phyloP scores from a whole-genome alignment of 2,797 vertebrate species.

The Morus bassanus region DNA sequence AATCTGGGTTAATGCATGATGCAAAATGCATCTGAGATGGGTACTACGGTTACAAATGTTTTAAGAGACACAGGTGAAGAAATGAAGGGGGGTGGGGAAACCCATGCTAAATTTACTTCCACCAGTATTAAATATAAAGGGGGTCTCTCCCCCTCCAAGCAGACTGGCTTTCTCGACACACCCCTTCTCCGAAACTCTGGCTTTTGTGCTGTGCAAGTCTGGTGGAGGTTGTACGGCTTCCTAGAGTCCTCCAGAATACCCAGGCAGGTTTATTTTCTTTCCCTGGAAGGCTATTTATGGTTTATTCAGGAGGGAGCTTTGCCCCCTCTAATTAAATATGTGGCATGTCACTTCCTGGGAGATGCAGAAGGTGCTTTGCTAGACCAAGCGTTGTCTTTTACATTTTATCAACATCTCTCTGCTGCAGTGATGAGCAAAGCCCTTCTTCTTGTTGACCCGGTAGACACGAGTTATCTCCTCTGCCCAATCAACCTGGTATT shows the following conservation, averaged over 20 bases:
- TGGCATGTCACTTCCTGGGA: background rate
- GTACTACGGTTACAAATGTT: background rate
- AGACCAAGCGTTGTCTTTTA: background rate
- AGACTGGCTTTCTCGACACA: background rate
- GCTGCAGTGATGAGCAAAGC: background rate
- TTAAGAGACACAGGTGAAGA: background rate
- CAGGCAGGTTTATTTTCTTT: background rate
- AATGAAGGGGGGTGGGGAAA: background rate
- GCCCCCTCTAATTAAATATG: constrained; percentile 25
- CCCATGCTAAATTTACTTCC: background rate
- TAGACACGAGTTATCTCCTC: background rate
- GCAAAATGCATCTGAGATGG: background rate
- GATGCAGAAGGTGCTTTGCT: background rate
- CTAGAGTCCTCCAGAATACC: background rate
- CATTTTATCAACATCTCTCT: background rate
- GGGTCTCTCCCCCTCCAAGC: background rate
- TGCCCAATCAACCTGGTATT: background rate
- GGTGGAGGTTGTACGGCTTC: background rate
- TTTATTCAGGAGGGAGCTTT: constrained; percentile 2
- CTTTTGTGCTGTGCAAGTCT: background rate
- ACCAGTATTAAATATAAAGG: background rate
- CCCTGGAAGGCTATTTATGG: constrained; percentile 13
- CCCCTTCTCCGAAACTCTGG: background rate
- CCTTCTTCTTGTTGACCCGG: background rate
- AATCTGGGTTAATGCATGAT: background rate